These are phyloP conservation scores for Galerucella nymphaeae DNA, from an alignment of 2,888 invertebrate species.

Conservation along the genomic window DNA sequence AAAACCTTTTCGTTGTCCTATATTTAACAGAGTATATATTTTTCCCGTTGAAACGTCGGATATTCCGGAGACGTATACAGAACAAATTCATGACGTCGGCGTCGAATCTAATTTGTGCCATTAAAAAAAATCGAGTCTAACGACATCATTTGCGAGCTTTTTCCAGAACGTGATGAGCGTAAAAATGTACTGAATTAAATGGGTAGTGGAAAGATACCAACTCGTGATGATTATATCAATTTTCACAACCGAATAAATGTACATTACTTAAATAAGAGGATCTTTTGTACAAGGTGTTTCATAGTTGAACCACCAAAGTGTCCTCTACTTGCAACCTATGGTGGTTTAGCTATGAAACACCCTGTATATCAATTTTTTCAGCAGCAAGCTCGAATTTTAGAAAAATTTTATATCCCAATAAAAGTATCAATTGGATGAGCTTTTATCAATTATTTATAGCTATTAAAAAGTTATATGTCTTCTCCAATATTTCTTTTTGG, in stretches of 20 bases:
- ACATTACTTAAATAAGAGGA: not conserved
- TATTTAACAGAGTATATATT: conserved; percentile 11
- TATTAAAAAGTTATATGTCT: not conserved
- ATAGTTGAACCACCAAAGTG: too few species aligned
- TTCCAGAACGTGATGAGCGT: conserved; percentile 35
- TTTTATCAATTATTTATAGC: not conserved
- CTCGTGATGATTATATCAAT: conserved; percentile 34
- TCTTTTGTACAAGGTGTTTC: too few species aligned
- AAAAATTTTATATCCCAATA: too few species aligned
- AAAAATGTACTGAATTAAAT: conserved; percentile 34
- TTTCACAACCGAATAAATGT: conserved; percentile 12
- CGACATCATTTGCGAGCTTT: conserved; percentile 38
- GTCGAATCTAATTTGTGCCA: conserved; percentile 44
- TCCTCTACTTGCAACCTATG: too few species aligned
- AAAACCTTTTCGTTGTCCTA: not conserved
- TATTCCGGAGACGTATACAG: conserved; percentile 35
- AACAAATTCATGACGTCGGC: conserved; percentile 35
- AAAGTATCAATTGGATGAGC: not conserved
- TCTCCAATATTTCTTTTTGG: not conserved
- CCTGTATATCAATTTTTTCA: too few species aligned
- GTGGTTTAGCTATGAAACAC: too few species aligned
- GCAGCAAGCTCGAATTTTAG: too few species aligned
- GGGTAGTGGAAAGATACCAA: conserved; percentile 25
- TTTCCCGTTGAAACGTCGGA: conserved; percentile 1
- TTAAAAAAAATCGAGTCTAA: conserved; percentile 44